phyloP scores from a whole-genome alignment of 2,888 invertebrate genomes.

The Clivina fossor region DNA sequence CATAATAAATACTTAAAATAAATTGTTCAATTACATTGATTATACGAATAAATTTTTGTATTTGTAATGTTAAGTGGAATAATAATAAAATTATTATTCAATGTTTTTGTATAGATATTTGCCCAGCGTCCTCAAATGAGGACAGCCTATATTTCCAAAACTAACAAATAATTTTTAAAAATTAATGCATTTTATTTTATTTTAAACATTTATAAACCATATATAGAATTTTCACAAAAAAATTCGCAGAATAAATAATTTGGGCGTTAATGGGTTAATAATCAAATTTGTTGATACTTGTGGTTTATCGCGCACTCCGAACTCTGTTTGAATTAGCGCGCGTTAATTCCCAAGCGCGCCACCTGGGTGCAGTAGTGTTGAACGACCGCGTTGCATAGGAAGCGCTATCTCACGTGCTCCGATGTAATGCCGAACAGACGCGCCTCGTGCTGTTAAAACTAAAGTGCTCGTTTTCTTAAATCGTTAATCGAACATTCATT shows the following conservation, averaged over 20 bases:
- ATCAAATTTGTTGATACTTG: not conserved
- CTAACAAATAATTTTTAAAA: not conserved
- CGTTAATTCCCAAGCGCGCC: too few species aligned
- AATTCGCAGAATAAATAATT: slow-evolving; percentile 23
- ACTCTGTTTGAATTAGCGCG: too few species aligned
- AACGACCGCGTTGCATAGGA: too few species aligned
- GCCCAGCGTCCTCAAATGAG: slow-evolving; percentile 6
- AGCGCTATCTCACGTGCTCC: too few species aligned
- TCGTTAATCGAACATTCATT: too few species aligned
- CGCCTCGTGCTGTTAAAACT: too few species aligned
- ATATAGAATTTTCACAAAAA: too few species aligned
- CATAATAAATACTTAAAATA: slow-evolving; percentile 14
- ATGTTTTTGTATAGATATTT: not conserved
- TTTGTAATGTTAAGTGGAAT: not conserved
- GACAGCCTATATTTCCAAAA: slow-evolving; percentile 1
- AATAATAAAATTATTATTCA: slow-evolving; percentile 1
- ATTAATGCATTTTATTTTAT: not conserved
- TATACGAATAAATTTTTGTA: not conserved
- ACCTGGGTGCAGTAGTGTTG: too few species aligned
- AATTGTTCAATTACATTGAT: not conserved
- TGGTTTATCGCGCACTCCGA: too few species aligned
- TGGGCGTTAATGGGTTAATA: slow-evolving; percentile 29
- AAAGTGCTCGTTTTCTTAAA: too few species aligned
- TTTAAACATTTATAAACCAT: not conserved
- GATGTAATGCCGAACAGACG: too few species aligned